Evolutionary conservation across 64 coral and sea anemone species (phyloP).

Genomic region (Porites australiensis): DNA sequence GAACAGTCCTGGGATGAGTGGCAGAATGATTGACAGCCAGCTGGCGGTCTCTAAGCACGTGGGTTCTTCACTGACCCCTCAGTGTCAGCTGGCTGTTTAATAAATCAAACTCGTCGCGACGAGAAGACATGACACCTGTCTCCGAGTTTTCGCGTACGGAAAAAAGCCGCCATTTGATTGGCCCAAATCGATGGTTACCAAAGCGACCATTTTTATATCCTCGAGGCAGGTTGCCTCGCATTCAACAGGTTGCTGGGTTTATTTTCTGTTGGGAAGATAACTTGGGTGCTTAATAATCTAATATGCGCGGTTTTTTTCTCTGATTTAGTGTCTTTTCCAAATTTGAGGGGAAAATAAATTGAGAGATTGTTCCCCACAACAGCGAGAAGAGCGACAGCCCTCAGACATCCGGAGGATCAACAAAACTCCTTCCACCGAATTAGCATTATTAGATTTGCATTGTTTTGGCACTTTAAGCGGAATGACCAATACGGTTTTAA

Average conservation of each 20-base stretch:
- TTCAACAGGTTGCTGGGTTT: slow-evolving; percentile 91
- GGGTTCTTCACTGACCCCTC: slow-evolving; percentile 76
- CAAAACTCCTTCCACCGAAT: slow-evolving; percentile 14
- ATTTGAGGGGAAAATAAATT: not conserved
- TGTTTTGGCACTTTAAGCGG: slow-evolving; percentile 25
- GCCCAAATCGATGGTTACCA: slow-evolving; percentile 72
- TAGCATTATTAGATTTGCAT: slow-evolving; percentile 32
- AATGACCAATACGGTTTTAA: slow-evolving; percentile 36
- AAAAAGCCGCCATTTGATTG: slow-evolving; percentile 73
- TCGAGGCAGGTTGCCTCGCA: slow-evolving; percentile 80
- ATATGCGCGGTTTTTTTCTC: not conserved
- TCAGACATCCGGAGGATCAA: slow-evolving; percentile 8
- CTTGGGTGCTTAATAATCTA: slow-evolving; percentile 16
- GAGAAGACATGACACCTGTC: slow-evolving; percentile 83
- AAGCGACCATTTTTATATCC: slow-evolving; percentile 76
- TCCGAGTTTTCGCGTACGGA: slow-evolving; percentile 28
- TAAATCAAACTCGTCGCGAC: slow-evolving; percentile 82
- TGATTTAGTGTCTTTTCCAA: not conserved
- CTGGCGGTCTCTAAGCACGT: slow-evolving; percentile 91
- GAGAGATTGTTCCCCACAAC: not conserved
- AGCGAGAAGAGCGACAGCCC: not conserved
- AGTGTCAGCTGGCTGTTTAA: slow-evolving; percentile 91
- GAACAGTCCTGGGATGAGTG: slow-evolving; percentile 81
- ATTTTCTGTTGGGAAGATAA: slow-evolving; percentile 62
- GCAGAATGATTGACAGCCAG: slow-evolving; percentile 92